These are phyloP conservation scores for Darwinula stevensoni DNA, from an alignment of 2,888 invertebrate genomes.

Conservation along the genomic window DNA sequence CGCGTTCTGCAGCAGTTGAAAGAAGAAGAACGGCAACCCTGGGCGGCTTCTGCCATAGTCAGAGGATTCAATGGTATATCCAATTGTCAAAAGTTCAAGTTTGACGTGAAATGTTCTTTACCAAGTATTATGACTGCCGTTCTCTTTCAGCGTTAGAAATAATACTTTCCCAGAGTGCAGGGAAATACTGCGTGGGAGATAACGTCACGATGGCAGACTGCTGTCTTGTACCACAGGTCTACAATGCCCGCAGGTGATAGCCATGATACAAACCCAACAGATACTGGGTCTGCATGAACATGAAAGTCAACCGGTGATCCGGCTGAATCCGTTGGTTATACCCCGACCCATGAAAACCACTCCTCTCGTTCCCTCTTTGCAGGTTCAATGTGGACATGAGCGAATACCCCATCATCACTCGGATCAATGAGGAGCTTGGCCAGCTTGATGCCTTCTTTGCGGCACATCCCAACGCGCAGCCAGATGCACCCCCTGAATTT, in stretches of 20 bases:
- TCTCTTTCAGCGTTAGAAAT: conserved; percentile 58
- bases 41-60: conserved; percentile 78
- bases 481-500: no score
- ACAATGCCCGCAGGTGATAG: conserved; percentile 56
- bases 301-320: no score
- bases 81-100: no score
- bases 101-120: no score
- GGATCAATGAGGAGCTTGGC: conserved; percentile 56
- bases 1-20: conserved; percentile 38
- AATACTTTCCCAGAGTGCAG: conserved; percentile 46
- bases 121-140: no score
- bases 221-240: conserved; percentile 79
- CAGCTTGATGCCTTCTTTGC: conserved; percentile 67
- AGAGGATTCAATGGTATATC: conserved; percentile 37
- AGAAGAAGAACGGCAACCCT: conserved; percentile 51
- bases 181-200: conserved; percentile 78
- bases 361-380: no score
- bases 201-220: conserved; percentile 79
- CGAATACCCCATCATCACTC: conserved; percentile 58
- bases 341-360: no score
- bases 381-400: conserved; percentile 75
- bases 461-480: conserved; percentile 70
- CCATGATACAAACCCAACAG: no score
- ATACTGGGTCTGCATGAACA: no score
- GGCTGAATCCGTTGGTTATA: no score